Conservation (phyloP, 2,113 vertebrate genomes). For the Oreochromis tanganicae region DNA sequence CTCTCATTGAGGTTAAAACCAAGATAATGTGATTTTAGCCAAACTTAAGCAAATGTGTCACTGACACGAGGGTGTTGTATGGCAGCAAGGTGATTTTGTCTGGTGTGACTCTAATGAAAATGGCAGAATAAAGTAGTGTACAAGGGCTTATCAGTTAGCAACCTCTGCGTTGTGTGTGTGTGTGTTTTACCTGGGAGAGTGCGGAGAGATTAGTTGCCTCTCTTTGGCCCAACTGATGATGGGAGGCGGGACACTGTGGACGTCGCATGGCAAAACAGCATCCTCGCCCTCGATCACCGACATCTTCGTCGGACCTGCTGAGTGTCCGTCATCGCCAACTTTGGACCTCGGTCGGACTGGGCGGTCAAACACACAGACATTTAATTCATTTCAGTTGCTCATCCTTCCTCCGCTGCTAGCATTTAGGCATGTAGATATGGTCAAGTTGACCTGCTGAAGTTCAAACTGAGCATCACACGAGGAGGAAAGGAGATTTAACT, state of each 20-base stretch:
- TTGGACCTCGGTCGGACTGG: constrained; percentile 84
- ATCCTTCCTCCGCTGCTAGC: neutral
- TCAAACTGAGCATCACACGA: neutral
- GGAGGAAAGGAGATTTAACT: neutral
- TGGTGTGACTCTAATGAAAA: neutral
- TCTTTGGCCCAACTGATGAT: constrained; percentile 91
- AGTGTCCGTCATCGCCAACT: constrained; percentile 43
- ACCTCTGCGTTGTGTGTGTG: neutral
- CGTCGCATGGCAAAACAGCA: constrained; percentile 85
- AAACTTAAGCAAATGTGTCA: accelerated
- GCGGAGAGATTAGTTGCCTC: constrained; percentile 88
- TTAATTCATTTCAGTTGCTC: neutral
- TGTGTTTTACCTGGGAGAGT: constrained; percentile 82
- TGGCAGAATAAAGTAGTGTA: neutral
- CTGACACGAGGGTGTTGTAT: neutral
- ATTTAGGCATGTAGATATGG: accelerated
- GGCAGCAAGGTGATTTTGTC: neutral
- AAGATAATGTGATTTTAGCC: neutral
- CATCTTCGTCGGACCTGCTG: constrained; percentile 68
- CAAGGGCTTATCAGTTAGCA: neutral
- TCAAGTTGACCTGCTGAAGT: neutral
- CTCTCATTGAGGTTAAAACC: neutral
- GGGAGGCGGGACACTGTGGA: constrained; percentile 86
- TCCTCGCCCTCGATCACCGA: constrained; percentile 81
- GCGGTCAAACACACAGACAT: neutral